phyloP scores from a whole-genome alignment of 2,113 vertebrate species.

The Zosterops lateralis region DNA sequence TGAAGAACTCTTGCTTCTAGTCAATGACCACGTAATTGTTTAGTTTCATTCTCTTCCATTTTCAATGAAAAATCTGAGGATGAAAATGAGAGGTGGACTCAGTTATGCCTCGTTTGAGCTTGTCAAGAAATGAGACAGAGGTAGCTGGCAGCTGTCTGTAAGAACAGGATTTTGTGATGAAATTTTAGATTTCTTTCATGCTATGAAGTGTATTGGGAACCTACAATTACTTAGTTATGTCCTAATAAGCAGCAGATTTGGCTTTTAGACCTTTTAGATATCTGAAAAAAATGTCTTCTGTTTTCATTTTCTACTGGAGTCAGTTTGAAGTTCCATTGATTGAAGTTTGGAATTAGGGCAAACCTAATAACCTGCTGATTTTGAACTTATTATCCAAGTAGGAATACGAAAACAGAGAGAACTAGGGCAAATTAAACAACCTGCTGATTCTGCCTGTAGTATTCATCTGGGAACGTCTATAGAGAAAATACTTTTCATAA shows the following conservation, averaged over 20 bases:
- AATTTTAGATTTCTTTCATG: not conserved
- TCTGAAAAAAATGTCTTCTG: not conserved
- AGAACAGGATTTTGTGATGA: not conserved
- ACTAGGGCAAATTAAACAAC: conserved; percentile 31
- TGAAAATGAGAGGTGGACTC: not conserved
- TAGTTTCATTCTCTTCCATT: not conserved
- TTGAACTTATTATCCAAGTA: conserved; percentile 7
- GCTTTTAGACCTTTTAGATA: not conserved
- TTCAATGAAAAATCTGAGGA: not conserved
- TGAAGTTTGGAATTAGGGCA: conserved; percentile 25
- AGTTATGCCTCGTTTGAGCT: not conserved
- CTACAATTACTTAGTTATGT: not conserved
- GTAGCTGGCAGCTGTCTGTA: not conserved
- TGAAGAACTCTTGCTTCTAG: not conserved
- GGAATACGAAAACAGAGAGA: conserved; percentile 24
- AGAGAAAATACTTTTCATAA: not conserved
- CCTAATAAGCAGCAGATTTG: not conserved
- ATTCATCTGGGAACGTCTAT: not conserved
- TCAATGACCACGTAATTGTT: not conserved
- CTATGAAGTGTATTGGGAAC: not conserved
- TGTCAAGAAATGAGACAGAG: not conserved
- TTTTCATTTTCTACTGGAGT: conserved; percentile 9
- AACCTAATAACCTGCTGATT: conserved; percentile 47
- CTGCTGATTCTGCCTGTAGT: conserved; percentile 13
- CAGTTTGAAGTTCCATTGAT: not conserved